Conservation (phyloP, 2,888 invertebrate species). For the Rhodophaea formosa region DNA sequence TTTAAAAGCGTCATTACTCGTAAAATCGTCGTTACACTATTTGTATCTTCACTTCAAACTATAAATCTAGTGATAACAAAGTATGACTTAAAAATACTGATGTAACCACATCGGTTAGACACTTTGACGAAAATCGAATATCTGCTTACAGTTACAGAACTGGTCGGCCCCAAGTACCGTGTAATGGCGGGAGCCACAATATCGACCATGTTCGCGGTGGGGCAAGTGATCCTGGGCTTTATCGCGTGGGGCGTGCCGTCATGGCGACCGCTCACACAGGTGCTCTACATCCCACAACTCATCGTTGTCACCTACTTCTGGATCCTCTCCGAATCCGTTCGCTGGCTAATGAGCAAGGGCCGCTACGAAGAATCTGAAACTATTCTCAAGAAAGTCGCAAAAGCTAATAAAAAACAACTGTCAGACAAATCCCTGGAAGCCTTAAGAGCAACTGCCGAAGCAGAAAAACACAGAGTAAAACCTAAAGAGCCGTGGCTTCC, state of each 20-base stretch:
- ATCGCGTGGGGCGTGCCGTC: constrained; percentile 85
- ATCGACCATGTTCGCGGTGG: constrained; percentile 86
- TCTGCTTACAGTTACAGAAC: constrained; percentile 85
- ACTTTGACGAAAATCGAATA: no score
- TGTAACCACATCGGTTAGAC: no score
- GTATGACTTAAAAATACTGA: no score
- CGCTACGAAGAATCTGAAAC: constrained; percentile 83
- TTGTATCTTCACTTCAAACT: no score
- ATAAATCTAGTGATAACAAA: no score
- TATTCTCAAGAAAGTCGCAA: constrained; percentile 83
- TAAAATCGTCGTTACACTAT: no score
- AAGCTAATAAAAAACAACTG: constrained; percentile 80
- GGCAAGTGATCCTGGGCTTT: constrained; percentile 86
- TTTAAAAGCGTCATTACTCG: no score
- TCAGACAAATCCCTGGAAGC: constrained; percentile 76
- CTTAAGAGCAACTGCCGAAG: constrained; percentile 59
- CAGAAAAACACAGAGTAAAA: constrained; percentile 49
- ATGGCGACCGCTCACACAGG: constrained; percentile 86
- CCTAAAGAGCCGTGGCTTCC: constrained; percentile 60
- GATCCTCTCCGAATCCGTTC: constrained; percentile 87
- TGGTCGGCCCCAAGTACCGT: constrained; percentile 87
- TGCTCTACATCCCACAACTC: constrained; percentile 86
- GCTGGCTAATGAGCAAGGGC: constrained; percentile 89
- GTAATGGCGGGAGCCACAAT: constrained; percentile 88
- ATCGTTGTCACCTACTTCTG: constrained; percentile 85